Conservation (phyloP, 2,797 vertebrate species). For the Poeciliopsis infans region DNA sequence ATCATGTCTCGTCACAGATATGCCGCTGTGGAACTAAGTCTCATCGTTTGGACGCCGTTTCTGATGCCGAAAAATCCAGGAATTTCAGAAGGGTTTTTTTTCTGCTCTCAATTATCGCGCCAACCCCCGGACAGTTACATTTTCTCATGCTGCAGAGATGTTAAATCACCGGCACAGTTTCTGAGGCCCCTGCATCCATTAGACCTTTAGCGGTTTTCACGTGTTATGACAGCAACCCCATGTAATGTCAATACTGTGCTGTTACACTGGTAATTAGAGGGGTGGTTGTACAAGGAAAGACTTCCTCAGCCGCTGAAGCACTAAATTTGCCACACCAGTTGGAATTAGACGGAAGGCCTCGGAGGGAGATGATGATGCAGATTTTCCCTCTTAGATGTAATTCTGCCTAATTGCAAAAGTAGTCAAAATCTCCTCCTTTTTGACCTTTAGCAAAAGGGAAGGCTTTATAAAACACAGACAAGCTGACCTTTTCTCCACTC, state of each 20-base stretch:
- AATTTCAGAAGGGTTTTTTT: constrained; percentile 1
- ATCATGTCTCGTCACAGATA: constrained; percentile 32
- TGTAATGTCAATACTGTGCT: constrained; percentile 71
- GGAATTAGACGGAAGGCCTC: constrained; percentile 47
- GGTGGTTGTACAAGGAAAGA: constrained; percentile 62
- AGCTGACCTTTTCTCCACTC: constrained; percentile 47
- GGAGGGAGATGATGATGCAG: constrained; percentile 58
- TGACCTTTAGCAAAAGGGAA: constrained; percentile 49
- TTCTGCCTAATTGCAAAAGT: constrained; percentile 54
- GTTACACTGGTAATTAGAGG: constrained; percentile 68
- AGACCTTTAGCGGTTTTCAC: constrained; percentile 50
- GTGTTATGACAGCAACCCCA: constrained; percentile 61
- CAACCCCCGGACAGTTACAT: constrained; percentile 28
- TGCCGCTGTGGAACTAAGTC: constrained; percentile 24
- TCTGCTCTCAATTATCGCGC: constrained; percentile 13
- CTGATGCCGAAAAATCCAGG: constrained; percentile 19
- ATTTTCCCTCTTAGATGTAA: constrained; percentile 50
- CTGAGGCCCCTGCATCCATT: constrained; percentile 33
- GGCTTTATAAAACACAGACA: constrained; percentile 28
- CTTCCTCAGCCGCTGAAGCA: constrained; percentile 70
- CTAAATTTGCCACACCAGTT: constrained; percentile 66
- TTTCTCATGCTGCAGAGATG: constrained; percentile 13
- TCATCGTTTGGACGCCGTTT: constrained; percentile 9
- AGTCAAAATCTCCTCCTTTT: constrained; percentile 41
- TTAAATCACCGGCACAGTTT: constrained; percentile 25